Evolutionary conservation across 2,113 vertebrate species (phyloP), one percentile per base, ranked within the genome.

Genomic region (Chlorodrepanis virens): DNA sequence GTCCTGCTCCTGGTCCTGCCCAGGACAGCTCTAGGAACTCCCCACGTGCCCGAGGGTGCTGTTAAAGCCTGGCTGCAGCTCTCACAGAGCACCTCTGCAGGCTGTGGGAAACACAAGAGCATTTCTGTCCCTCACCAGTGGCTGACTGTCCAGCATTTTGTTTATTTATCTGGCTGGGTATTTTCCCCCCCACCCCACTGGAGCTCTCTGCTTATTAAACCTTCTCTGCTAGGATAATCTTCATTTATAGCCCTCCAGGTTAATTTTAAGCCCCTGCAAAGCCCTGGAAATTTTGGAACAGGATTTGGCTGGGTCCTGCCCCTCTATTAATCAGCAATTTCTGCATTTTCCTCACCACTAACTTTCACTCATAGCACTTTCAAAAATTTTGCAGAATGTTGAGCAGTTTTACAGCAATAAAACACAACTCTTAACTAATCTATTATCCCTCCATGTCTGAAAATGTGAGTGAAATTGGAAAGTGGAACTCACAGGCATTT

Each of bases 381-480:
- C 64, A 92, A 96, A 93, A 64, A 79, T 68, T 60, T 87, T 84
- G 76, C 80, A 83, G 69, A 39, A 72, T 45, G 60, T 88, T 64
- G 80, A 92, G 57, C 49, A 52, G 67, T 75, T 95, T 94, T 80
- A 81, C 71, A 93, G 88, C 69, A 93, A 95, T 92, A 93, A 97
- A 93, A 49, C 77, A 83, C 60, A 77, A 37, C 60, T 86, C 69
- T 92, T 96, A 93, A 81, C 88, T 92, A 80, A 90, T 92, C 72
- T 92, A 69, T 96, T 97, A 95, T 68, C 37, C n/a, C 10, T 61
- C 61, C 47, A 28, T 68, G 53, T 87, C 81, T 71, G 95, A 72
- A 95, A 96, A 95, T 92, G 72, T 84, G 83, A 96, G n/a, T 57
- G 84, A 93, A 94, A 94, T 93, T 83, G 65, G 72, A 96, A 96